phyloP scores from a whole-genome alignment of 2,797 vertebrate genomes.

The Valencia hispanica region DNA sequence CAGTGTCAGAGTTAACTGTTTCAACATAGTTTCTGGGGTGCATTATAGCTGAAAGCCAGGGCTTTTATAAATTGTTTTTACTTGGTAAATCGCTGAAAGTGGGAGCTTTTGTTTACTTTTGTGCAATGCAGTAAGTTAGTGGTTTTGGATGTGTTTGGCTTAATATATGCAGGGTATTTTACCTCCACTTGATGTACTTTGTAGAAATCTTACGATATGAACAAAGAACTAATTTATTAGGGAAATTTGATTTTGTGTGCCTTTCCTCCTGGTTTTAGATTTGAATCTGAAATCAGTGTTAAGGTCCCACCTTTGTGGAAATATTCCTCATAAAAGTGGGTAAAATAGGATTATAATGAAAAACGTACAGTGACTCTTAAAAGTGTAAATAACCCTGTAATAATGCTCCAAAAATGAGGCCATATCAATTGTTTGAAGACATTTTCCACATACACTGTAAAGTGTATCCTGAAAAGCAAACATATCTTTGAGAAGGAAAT shows the following conservation, averaged over 20 bases:
- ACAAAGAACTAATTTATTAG: constrained; percentile 38
- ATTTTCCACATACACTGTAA: neutral
- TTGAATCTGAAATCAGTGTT: constrained; percentile 25
- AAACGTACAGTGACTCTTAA: neutral
- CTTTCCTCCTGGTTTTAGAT: constrained; percentile 24
- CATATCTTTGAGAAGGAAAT: neutral
- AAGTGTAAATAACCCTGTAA: no score
- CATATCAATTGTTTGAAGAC: neutral
- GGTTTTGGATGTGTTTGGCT: constrained; percentile 45
- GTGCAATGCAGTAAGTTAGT: constrained; percentile 45
- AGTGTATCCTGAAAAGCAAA: neutral
- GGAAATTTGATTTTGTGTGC: constrained; percentile 20
- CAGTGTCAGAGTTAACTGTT: constrained; percentile 66
- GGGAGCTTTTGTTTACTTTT: constrained; percentile 37
- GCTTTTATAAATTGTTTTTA: constrained; percentile 59
- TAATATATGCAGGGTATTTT: constrained; percentile 41
- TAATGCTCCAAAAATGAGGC: no score
- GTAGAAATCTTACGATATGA: constrained; percentile 46
- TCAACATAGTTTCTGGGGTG: constrained; percentile 70
- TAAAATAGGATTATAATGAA: neutral
- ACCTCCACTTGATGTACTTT: constrained; percentile 42
- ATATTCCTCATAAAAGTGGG: neutral
- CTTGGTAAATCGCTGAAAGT: constrained; percentile 59
- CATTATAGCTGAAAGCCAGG: constrained; percentile 46
- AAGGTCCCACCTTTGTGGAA: constrained; percentile 8